phyloP scores from a whole-genome alignment of 2,797 vertebrate species.

The Poeciliopsis paucimaculata region DNA sequence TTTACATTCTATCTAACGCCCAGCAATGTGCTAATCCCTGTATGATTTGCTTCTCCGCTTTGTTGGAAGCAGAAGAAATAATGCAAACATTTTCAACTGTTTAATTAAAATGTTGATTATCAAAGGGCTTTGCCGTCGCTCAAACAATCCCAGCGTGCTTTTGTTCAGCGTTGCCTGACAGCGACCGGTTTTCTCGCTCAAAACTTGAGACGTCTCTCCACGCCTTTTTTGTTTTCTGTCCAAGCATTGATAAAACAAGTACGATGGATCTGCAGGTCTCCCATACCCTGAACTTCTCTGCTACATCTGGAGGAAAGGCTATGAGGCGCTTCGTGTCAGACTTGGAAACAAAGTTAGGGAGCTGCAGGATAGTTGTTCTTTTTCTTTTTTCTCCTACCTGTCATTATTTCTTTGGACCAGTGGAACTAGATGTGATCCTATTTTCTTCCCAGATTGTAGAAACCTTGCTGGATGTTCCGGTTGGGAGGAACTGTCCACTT shows the following conservation, averaged over 20 bases:
- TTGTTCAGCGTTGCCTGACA: not conserved
- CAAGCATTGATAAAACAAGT: constrained; percentile 33
- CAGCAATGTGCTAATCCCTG: constrained; percentile 44
- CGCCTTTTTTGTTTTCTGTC: not conserved
- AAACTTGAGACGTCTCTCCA: not conserved
- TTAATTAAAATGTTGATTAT: constrained; percentile 67
- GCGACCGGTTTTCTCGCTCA: not conserved
- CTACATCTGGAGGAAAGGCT: constrained; percentile 26
- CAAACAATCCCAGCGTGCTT: not conserved
- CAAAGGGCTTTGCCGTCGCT: constrained; percentile 21
- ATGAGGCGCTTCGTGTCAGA: constrained; percentile 33
- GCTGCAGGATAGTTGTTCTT: constrained; percentile 51
- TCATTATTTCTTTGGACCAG: constrained; percentile 63
- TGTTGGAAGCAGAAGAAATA: constrained; percentile 69
- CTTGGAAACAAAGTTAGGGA: constrained; percentile 47
- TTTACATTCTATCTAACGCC: constrained; percentile 53
- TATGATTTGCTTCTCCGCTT: constrained; percentile 68
- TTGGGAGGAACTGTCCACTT: constrained; percentile 70
- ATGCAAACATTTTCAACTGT: constrained; percentile 65
- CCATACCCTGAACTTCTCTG: constrained; percentile 27
- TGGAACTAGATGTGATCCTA: constrained; percentile 61
- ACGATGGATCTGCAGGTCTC: constrained; percentile 27
- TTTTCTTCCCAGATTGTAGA: constrained; percentile 64
- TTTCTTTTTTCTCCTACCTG: constrained; percentile 15
- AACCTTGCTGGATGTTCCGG: constrained; percentile 63